Evolutionary conservation across 2,797 vertebrate species (phyloP).

Genomic region (Pipistrellus pipistrellus): DNA sequence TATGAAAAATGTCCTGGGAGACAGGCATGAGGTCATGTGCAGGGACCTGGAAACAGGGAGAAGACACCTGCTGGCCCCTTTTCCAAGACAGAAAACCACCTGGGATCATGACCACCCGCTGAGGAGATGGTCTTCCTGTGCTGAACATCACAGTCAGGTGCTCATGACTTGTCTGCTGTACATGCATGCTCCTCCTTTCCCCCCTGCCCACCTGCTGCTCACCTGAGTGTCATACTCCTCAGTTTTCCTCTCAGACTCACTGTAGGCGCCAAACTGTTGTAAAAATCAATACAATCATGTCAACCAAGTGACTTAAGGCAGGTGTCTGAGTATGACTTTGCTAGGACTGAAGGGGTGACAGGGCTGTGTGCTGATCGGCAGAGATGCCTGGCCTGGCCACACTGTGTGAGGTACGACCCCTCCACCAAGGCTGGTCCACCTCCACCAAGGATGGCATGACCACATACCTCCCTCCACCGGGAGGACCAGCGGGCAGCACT

Average conservation of each 20-base stretch:
- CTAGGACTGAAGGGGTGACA: background rate
- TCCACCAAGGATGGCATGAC: background rate
- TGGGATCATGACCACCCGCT: background rate
- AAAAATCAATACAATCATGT: background rate
- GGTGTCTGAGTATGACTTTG: background rate
- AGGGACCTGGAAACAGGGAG: background rate
- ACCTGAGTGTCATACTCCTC: constrained; percentile 96
- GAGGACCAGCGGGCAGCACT: background rate
- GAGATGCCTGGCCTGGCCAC: background rate
- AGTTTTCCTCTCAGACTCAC: constrained; percentile 94
- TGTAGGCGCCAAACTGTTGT: constrained; percentile 91
- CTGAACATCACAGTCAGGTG: too few species aligned
- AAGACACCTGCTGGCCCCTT: background rate
- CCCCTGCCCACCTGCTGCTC: background rate
- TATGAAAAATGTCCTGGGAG: background rate
- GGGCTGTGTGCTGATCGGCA: background rate
- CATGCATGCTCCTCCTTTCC: background rate
- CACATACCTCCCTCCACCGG: background rate
- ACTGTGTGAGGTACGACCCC: background rate
- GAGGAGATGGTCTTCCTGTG: background rate
- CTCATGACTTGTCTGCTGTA: background rate
- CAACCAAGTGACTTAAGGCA: background rate
- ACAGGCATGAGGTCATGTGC: background rate
- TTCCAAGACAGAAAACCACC: background rate
- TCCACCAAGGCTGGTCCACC: background rate